Base-by-base conservation (phyloP, 2,113 vertebrate genomes). In the Hydrochoerus hydrochaeris region DNA sequence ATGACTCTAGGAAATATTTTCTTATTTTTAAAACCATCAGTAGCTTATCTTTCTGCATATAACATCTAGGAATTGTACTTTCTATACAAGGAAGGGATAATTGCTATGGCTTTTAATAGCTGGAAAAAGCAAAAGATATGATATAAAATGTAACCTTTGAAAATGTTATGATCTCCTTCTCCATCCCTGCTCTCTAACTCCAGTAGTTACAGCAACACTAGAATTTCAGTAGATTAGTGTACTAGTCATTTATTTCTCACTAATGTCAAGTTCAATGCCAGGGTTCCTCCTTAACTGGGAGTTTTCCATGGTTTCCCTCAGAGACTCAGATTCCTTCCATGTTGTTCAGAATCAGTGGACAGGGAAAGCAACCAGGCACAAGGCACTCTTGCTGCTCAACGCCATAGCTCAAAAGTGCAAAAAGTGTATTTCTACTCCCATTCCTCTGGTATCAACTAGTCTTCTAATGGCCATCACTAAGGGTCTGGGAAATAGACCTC, bases 141-240 rank as follows among this genome's bases (percentile, higher is more conserved):
- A 46, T 82, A 89, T 69, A 28, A 49, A 86, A 87, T 52, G 63
- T 35, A 78, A n/a, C n/a, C 62, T 96, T 86, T 85, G 69, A 95
- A 89, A 95, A 62, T 69, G 26, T 83, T 78, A 44, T 82, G 57
- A 32, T 65, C 38, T 24, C 49, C 60, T 94, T 67, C n/a, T 65
- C 38, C 75, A 92, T 86, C 49, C 28, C 44, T 90, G 41, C 26
- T 92, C 30, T 94, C 30, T 52, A 85, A 67, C 69, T 49, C 38
- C 14, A 7, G 89, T 92, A 22, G 22, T 97, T 88, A 80, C 7
- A 35, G 32, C 30, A 86, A 77, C 41, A 52, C 17, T 75, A 81
- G 95, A 94, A 67, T 89, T 16, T 83, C 67, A 67, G 16, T 75
- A 46, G 24, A 90, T 90, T 44, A 81, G 69, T n/a, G 20, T 26